phyloP scores from a whole-genome alignment of 2,797 vertebrate genomes.

The Kryptolebias ocellatus region DNA sequence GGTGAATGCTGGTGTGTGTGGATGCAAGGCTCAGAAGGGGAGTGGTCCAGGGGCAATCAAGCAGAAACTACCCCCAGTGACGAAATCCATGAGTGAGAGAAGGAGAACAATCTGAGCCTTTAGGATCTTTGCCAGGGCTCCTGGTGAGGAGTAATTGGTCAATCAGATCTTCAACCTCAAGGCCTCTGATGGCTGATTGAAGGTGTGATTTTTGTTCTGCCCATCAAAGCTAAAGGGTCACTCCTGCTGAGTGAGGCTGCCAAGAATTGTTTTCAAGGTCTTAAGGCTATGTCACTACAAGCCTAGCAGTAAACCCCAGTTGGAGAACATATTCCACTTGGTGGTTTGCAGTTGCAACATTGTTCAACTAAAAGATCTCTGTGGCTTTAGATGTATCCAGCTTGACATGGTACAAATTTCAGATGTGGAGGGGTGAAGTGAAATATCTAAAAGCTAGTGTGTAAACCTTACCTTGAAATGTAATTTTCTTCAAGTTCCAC shows the following conservation, averaged over 20 bases:
- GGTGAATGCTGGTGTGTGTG: conserved; percentile 69
- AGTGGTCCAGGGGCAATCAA: conserved; percentile 76
- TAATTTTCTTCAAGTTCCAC: conserved; percentile 53
- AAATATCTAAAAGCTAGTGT: conserved; percentile 39
- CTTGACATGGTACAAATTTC: conserved; percentile 31
- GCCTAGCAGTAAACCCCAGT: conserved; percentile 40
- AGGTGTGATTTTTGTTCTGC: conserved; percentile 77
- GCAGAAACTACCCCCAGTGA: conserved; percentile 74
- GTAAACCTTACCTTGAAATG: conserved; percentile 43
- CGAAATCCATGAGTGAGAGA: conserved; percentile 63
- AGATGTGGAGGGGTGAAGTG: conserved; percentile 8
- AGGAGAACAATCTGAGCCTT: conserved; percentile 72
- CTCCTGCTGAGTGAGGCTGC: conserved; percentile 57
- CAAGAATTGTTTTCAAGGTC: conserved; percentile 49
- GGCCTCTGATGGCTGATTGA: conserved; percentile 75
- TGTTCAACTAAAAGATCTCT: conserved; percentile 30
- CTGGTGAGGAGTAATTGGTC: conserved; percentile 75
- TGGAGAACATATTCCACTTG: conserved; percentile 30
- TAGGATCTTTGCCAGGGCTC: conserved; percentile 62
- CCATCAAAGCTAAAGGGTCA: conserved; percentile 64
- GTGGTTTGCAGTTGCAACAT: conserved; percentile 46
- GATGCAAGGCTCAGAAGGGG: conserved; percentile 46
- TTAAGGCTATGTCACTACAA: conserved; percentile 41
- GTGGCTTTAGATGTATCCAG: conserved; percentile 34
- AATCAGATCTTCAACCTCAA: conserved; percentile 78